A percentile compares a stretch with the other conserved stretches of the same genome.
Conservation (phyloP, 2,797 vertebrate species). For the Nannoperca australis region DNA sequence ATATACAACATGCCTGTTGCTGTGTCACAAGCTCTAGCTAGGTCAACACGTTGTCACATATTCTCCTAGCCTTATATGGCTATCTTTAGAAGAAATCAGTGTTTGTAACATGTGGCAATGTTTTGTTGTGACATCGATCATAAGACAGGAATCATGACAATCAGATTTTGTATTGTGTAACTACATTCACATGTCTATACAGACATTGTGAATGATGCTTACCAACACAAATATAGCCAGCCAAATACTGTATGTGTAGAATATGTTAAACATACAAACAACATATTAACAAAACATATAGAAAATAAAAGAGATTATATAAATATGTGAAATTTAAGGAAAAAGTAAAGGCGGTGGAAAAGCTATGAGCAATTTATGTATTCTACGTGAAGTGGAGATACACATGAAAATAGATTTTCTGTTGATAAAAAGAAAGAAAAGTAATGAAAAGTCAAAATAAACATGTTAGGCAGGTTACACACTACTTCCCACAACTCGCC, state of each 20-base stretch:
- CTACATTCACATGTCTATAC: background rate
- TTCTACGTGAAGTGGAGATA: background rate
- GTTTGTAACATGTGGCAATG: background rate
- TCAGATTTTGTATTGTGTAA: background rate
- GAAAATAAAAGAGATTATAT: background rate
- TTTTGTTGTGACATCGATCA: slow-evolving; percentile 18
- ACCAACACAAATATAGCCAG: background rate
- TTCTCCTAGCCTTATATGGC: slow-evolving; percentile 24
- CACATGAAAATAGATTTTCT: background rate
- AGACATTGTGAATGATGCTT: background rate
- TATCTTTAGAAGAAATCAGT: background rate
- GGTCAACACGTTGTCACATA: slow-evolving; percentile 41
- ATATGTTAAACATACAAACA: background rate
- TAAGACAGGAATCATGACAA: background rate
- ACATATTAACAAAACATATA: background rate
- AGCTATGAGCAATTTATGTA: background rate
- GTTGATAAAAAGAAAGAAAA: no score
- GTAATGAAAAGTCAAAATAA: no score
- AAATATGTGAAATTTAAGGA: background rate
- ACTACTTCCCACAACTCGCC: background rate
- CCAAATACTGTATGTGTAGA: background rate
- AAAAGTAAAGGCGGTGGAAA: background rate
- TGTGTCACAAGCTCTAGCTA: slow-evolving; percentile 15
- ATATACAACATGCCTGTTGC: slow-evolving; percentile 18
- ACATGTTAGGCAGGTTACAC: slow-evolving; percentile 2